Evolutionary conservation across 2,797 vertebrate species (phyloP).

Genomic region (Neoniphon sammara): DNA sequence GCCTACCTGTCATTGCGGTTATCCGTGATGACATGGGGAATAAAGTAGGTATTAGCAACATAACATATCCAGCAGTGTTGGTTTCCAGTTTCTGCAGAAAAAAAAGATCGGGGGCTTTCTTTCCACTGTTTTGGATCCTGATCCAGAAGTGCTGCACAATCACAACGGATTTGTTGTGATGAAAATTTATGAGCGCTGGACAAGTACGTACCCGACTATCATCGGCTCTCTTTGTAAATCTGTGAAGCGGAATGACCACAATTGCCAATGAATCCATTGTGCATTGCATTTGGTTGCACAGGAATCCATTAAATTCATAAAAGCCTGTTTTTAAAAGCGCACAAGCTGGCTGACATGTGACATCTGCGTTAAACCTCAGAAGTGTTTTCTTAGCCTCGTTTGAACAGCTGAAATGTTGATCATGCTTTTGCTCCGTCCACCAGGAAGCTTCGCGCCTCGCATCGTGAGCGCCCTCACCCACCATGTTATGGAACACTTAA

Average conservation of each 20-base stretch:
- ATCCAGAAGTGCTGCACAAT: too few species aligned
- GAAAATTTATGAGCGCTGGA: too few species aligned
- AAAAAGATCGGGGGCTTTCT: too few species aligned
- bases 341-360: background rate
- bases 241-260: background rate
- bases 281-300: background rate
- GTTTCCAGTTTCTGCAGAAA: too few species aligned
- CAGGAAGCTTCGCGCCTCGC: slow-evolving; percentile 6
- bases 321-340: background rate
- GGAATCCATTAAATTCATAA: background rate
- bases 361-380: background rate
- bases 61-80: background rate
- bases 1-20: too few species aligned
- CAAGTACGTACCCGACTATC: too few species aligned
- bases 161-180: too few species aligned
- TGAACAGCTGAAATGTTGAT: slow-evolving; percentile 8
- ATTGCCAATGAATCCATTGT: background rate
- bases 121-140: too few species aligned
- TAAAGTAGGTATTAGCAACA: background rate
- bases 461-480: slow-evolving; percentile 37
- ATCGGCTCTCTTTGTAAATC: background rate
- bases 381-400: background rate
- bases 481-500: slow-evolving; percentile 46
- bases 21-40: too few species aligned
- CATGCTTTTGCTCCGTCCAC: background rate